phyloP scores from a whole-genome alignment of 2,797 vertebrate genomes.

The Carduelis carduelis region DNA sequence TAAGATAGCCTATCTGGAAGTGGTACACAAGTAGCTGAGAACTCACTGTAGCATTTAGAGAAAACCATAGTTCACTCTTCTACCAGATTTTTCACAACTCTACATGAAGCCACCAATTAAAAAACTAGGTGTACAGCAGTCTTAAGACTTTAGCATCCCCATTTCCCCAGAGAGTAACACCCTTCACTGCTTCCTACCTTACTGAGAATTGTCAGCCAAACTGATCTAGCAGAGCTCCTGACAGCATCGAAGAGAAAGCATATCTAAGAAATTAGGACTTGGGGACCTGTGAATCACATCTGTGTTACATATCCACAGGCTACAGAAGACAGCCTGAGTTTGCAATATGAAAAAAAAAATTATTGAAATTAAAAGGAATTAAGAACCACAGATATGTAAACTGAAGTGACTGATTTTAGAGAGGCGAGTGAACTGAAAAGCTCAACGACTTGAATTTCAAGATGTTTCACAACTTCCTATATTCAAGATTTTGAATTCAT shows the following conservation, averaged over 20 bases:
- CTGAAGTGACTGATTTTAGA: neutral
- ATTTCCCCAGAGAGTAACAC: neutral
- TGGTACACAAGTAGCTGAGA: neutral
- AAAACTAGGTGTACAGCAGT: neutral
- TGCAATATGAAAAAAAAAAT: neutral
- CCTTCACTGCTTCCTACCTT: neutral
- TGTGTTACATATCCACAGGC: neutral
- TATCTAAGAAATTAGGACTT: neutral
- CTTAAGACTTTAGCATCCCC: neutral
- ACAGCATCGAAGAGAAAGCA: neutral
- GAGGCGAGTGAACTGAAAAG: neutral
- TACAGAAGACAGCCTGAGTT: neutral
- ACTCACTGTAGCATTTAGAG: neutral
- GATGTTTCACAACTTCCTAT: neutral
- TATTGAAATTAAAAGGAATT: neutral
- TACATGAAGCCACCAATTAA: neutral
- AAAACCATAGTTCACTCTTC: neutral
- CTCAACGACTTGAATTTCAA: neutral
- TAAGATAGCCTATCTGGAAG: neutral
- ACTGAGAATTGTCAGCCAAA: neutral
- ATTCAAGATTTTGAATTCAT: neutral
- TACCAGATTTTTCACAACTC: neutral
- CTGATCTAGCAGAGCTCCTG: neutral
- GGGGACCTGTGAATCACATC: neutral
- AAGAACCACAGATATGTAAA: neutral